phyloP scores from a whole-genome alignment of 2,797 vertebrate species.

The Epinephelus awoara region DNA sequence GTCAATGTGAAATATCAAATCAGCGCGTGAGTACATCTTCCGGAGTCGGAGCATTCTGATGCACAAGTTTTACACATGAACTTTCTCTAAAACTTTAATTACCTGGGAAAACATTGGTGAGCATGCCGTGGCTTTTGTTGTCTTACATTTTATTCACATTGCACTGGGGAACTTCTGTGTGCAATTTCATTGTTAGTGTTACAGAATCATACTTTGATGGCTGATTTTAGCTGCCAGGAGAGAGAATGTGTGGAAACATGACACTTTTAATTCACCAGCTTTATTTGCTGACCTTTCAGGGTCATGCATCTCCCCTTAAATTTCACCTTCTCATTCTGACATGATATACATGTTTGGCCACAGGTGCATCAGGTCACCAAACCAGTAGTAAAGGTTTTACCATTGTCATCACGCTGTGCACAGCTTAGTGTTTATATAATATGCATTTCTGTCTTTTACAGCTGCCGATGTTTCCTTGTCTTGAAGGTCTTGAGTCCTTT shows the following conservation, averaged over 20 bases:
- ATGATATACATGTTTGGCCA: too few relatives aligned
- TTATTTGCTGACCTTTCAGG: neutral
- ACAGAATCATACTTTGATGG: neutral
- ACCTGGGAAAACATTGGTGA: constrained; percentile 10
- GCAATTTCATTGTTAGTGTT: neutral
- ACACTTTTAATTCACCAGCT: neutral
- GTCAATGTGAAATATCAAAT: constrained; percentile 79
- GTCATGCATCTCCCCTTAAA: neutral
- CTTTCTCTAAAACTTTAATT: constrained; percentile 52
- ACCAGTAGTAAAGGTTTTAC: neutral
- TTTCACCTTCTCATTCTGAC: neutral
- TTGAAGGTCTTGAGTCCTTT: neutral
- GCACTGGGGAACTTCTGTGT: neutral
- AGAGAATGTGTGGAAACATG: too few relatives aligned
- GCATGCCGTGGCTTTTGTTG: neutral
- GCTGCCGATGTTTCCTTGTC: neutral
- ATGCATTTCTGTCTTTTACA: neutral
- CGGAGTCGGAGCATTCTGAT: constrained; percentile 23
- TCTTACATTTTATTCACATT: constrained; percentile 13
- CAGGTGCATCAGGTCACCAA: neutral
- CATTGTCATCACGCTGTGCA: neutral
- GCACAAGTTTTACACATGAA: constrained; percentile 37
- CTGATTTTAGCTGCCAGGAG: neutral
- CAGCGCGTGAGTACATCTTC: constrained; percentile 24
- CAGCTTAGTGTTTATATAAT: neutral